Evolutionary conservation across 2,113 vertebrate species (phyloP).

Genomic region (Junco hyemalis): DNA sequence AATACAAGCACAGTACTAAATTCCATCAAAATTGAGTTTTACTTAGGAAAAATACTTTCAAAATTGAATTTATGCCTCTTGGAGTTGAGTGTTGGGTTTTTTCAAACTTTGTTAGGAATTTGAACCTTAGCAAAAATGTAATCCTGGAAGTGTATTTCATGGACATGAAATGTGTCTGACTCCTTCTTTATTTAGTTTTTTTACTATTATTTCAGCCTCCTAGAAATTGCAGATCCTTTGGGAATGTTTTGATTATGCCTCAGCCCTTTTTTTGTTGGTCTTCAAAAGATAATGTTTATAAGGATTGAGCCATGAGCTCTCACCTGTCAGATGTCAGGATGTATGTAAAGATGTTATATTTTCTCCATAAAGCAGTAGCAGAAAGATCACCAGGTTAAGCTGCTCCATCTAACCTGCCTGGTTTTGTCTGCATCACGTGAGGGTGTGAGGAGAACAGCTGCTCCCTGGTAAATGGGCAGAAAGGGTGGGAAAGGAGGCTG

Average conservation of each 20-base stretch:
- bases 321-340: not conserved
- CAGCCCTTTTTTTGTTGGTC: not conserved
- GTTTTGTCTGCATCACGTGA: not conserved
- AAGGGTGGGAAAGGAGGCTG: not conserved
- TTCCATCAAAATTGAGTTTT: conserved; percentile 4
- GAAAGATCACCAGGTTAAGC: not conserved
- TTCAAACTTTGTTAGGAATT: not conserved
- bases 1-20: not conserved
- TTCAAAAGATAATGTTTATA: not conserved
- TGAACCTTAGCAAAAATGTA: not conserved
- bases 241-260: not conserved
- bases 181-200: not conserved
- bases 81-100: not conserved
- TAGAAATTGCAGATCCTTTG: not conserved
- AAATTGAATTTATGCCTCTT: conserved; percentile 23
- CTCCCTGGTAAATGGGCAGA: not conserved
- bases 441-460: not conserved
- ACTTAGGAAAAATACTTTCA: conserved; percentile 10
- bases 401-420: not conserved
- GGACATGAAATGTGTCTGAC: not conserved
- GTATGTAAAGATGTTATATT: not conserved
- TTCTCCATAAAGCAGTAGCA: not conserved
- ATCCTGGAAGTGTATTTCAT: not conserved
- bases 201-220: not conserved
- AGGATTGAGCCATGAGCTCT: not conserved